phyloP scores from a whole-genome alignment of 2,113 vertebrate species.

The Neodontobutis hainanensis region DNA sequence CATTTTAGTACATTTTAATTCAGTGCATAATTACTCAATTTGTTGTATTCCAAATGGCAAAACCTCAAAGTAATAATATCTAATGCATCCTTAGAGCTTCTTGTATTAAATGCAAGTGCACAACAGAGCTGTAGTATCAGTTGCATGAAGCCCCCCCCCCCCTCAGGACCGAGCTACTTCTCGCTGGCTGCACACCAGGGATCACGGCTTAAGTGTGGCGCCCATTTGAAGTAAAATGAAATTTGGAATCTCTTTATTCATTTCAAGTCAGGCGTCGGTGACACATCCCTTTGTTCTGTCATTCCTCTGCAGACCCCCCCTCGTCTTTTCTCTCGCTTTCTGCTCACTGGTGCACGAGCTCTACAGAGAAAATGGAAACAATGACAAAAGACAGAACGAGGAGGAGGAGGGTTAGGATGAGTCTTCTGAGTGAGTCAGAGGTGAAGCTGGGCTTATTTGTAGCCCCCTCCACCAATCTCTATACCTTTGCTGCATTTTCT shows the following conservation, averaged over 20 bases:
- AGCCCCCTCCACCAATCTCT: neutral
- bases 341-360: constrained; percentile 43
- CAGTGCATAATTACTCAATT: too few species aligned
- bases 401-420: constrained; percentile 25
- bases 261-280: constrained; percentile 23
- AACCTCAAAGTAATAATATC: too few species aligned
- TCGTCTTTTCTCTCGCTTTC: constrained; percentile 19
- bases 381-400: constrained; percentile 33
- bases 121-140: neutral
- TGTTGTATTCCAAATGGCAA: too few species aligned
- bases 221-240: constrained; percentile 20
- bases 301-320: constrained; percentile 15
- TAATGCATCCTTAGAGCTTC: too few species aligned
- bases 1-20: too few species aligned
- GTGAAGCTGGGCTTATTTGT: neutral
- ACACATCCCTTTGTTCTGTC: constrained; percentile 40
- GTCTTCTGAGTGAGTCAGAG: constrained; percentile 3
- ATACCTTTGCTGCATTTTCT: constrained; percentile 1
- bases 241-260: constrained; percentile 25
- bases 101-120: too few species aligned
- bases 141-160: neutral
- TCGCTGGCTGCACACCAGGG: neutral
- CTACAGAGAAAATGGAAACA: constrained; percentile 55
- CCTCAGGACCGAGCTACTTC: neutral
- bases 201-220: constrained; percentile 4